A percentile compares a stretch with the other conserved stretches of the same genome.
These are phyloP conservation scores for Philypnodon macrostomus DNA, from an alignment of 2,797 vertebrate species.

Conservation along the genomic window DNA sequence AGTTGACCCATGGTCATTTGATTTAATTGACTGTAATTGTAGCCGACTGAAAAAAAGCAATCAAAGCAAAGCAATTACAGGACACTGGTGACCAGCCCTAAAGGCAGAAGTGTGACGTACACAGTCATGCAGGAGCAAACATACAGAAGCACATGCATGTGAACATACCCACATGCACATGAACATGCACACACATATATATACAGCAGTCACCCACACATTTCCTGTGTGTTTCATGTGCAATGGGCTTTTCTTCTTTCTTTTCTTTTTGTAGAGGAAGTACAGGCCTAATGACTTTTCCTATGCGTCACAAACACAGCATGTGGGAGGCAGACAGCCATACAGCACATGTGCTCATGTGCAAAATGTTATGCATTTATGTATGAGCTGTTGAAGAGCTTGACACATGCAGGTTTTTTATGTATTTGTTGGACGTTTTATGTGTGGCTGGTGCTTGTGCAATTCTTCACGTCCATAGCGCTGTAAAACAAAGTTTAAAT, in stretches of 20 bases:
- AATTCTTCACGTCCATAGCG: constrained; percentile 14
- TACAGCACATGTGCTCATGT: constrained; percentile 49
- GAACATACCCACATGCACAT: constrained; percentile 7
- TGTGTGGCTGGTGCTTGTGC: constrained; percentile 26
- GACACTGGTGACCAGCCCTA: constrained; percentile 46
- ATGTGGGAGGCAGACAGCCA: constrained; percentile 63
- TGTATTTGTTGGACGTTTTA: constrained; percentile 28
- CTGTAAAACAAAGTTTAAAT: constrained; percentile 7
- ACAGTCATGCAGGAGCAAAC: constrained; percentile 19
- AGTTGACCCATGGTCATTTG: constrained; percentile 24
- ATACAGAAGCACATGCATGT: constrained; percentile 12
- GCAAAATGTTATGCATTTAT: constrained; percentile 49
- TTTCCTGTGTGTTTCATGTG: constrained; percentile 70
- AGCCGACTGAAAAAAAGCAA: constrained; percentile 50
- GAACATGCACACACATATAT: constrained; percentile 12
- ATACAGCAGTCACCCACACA: constrained; percentile 62
- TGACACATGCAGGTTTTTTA: constrained; percentile 32
- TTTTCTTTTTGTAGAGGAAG: constrained; percentile 69
- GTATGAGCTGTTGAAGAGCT: constrained; percentile 30
- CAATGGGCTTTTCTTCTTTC: constrained; percentile 58
- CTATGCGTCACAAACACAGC: constrained; percentile 66
- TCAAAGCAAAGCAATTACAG: constrained; percentile 58
- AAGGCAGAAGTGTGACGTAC: constrained; percentile 19
- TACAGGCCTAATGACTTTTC: constrained; percentile 71
- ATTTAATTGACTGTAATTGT: constrained; percentile 59